Evolutionary conservation across 2,888 invertebrate genomes (phyloP), one percentile per base, ranked within the genome.

Genomic region (Sisyra terminalis): DNA sequence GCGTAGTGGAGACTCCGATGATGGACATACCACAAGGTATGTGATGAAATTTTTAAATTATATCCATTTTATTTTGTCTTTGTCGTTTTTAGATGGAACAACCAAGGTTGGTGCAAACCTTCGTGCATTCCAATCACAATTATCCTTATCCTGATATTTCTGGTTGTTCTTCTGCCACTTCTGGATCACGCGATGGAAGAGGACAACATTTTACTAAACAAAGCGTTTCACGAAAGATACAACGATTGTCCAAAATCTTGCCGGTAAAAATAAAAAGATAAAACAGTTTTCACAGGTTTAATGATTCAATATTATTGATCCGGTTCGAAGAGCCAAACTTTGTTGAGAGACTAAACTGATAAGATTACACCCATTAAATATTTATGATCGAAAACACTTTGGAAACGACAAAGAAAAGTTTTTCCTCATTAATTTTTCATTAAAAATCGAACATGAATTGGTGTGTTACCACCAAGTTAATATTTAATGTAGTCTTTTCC

Each of bases 111-210:
- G 81, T 83, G 80, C 61, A 71, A 78, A 47, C 86, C 86, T 6
- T 86, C 87, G 7, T 87, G 86, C 60, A 81, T 87, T 52, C 86
- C 86, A 5, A 83, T 86, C 46, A 77, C 81, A 17, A 73, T 86
- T 55, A 81, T 87, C 46, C 71, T 86, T 51, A 66, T 84, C 40
- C 62, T 87, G 53, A 84, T 86, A 52, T 77, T 86, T 47, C 66
- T 86, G 48, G 82, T 87, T 40, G 84, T 85, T 46, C 59, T 84
- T 50, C 70, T 85, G 43, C 83, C 83, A 1, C 59, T 84, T 50
- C 60, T 85, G 45, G 82, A 84, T 55, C 79, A 81, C 53, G 73
- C 75, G 1, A 71, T 75, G 46, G 69, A 72, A 40, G 68, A 67
- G 48, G 57, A 58, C 43, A 43, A 49, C 45, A 29, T 46, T 17